Evolutionary conservation across 2,888 invertebrate species (phyloP).

Genomic region (Baronia brevicornis): DNA sequence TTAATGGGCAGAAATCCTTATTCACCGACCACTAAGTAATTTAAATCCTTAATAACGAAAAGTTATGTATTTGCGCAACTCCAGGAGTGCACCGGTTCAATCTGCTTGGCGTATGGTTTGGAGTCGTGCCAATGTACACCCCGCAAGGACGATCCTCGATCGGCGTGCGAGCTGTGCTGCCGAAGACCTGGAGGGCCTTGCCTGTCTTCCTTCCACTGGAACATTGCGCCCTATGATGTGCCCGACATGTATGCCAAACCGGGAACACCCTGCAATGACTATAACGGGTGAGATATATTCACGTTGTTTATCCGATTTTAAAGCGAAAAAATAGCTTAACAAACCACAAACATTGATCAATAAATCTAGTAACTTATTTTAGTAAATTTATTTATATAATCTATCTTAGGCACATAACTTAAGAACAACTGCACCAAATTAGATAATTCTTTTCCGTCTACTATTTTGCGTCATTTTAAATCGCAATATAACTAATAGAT

Average conservation of each 20-base stretch:
- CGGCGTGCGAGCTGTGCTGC: conserved; percentile 95
- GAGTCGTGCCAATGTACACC: conserved; percentile 96
- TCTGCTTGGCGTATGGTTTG: conserved; percentile 96
- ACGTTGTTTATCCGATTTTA: no score
- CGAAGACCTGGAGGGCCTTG: conserved; percentile 89
- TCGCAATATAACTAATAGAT: no score
- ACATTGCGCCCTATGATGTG: conserved; percentile 90
- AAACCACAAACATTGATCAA: no score
- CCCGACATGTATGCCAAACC: conserved; percentile 96
- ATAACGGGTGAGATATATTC: conserved; percentile 85
- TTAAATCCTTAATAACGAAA: conserved; percentile 12
- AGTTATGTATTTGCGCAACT: conserved; percentile 14
- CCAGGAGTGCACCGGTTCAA: conserved; percentile 97
- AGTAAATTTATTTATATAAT: no score
- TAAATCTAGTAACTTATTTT: no score
- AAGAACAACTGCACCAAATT: no score
- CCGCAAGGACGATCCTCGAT: conserved; percentile 85
- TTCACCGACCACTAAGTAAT: no score
- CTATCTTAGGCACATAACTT: no score
- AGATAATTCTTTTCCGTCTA: no score
- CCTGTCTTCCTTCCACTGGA: conserved; percentile 93
- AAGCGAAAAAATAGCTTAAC: no score
- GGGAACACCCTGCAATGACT: conserved; percentile 95
- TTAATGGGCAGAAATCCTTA: no score
- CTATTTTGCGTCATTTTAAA: no score